Conservation (phyloP, 2,797 vertebrate species). For the Catharus ustulatus region DNA sequence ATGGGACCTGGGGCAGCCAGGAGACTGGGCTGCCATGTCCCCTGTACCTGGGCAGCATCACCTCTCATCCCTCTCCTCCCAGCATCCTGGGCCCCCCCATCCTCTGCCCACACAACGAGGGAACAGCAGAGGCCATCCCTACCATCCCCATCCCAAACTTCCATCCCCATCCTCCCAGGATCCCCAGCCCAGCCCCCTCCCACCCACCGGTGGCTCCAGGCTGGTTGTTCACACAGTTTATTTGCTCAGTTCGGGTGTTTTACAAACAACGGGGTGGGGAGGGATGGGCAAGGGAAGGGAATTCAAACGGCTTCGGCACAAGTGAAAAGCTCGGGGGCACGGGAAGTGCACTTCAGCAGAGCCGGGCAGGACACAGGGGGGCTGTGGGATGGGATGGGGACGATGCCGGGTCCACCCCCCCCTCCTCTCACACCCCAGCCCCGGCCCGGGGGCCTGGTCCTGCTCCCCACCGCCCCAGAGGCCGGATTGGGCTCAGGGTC, state of each 20-base stretch:
- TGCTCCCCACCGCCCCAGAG: not conserved
- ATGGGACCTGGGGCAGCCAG: not conserved
- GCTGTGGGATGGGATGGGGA: not conserved
- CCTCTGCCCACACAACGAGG: not conserved
- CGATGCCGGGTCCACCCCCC: not conserved
- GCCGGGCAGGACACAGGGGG: not conserved
- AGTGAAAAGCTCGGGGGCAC: slow-evolving; percentile 53
- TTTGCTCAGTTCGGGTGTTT: slow-evolving; percentile 69
- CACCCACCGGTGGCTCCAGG: not conserved
- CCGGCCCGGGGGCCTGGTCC: not conserved
- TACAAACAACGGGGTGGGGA: slow-evolving; percentile 56
- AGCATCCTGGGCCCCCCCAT: not conserved
- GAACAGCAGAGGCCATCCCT: too few species aligned
- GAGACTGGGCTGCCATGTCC: fast-evolving
- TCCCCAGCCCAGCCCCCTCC: not conserved
- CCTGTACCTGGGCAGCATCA: not conserved
- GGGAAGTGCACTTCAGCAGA: slow-evolving; percentile 71
- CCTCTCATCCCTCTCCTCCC: not conserved
- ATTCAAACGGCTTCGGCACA: slow-evolving; percentile 57
- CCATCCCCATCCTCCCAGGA: not conserved
- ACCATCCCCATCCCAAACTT: not conserved
- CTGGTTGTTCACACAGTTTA: slow-evolving; percentile 72
- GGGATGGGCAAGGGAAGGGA: not conserved
- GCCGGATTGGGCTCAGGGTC: not conserved
- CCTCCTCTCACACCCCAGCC: not conserved